Percentiles rank a stretch among this genome's conserved stretches.
phyloP scores from a whole-genome alignment of 2,888 invertebrate species.

The Imbricaverruca yamaguchii region DNA sequence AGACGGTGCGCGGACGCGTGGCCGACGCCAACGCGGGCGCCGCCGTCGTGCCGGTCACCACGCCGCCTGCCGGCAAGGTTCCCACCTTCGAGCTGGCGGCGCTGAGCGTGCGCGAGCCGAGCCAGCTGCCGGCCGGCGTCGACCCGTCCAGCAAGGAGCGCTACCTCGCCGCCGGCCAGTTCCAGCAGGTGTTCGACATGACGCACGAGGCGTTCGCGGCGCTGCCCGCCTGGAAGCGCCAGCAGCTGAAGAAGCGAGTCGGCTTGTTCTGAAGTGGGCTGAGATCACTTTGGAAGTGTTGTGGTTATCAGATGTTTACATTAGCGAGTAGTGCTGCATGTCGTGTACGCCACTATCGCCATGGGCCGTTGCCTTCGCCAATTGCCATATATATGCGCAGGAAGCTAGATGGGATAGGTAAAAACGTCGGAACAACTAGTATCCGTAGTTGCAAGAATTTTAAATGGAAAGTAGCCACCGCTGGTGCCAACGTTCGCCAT shows the following conservation, averaged over 20 bases:
- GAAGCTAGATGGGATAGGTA: neutral
- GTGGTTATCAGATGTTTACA: neutral
- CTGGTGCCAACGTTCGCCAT: too few species aligned
- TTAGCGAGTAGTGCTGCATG: neutral
- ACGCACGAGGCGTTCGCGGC: conserved; percentile 67
- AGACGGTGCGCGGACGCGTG: neutral
- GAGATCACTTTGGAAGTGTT: neutral
- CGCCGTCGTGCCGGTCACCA: conserved; percentile 26
- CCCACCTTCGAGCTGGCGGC: conserved; percentile 28
- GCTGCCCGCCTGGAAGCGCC: conserved; percentile 79
- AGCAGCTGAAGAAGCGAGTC: conserved; percentile 74
- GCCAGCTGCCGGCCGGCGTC: conserved; percentile 29
- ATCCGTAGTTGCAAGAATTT: too few species aligned
- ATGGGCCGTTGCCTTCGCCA: neutral
- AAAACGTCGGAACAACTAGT: too few species aligned
- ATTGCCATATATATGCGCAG: neutral
- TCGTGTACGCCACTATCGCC: neutral
- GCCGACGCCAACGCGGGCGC: conserved; percentile 29
- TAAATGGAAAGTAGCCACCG: too few species aligned
- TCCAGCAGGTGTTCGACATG: conserved; percentile 72
- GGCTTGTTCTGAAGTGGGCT: conserved; percentile 60
- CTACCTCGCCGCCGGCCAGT: conserved; percentile 76
- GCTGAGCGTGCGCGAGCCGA: conserved; percentile 25
- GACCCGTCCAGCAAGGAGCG: conserved; percentile 44
- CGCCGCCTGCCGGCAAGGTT: conserved; percentile 53